Base-by-base conservation (phyloP, 2,888 invertebrate species). In the Eugnorisma glareosa region DNA sequence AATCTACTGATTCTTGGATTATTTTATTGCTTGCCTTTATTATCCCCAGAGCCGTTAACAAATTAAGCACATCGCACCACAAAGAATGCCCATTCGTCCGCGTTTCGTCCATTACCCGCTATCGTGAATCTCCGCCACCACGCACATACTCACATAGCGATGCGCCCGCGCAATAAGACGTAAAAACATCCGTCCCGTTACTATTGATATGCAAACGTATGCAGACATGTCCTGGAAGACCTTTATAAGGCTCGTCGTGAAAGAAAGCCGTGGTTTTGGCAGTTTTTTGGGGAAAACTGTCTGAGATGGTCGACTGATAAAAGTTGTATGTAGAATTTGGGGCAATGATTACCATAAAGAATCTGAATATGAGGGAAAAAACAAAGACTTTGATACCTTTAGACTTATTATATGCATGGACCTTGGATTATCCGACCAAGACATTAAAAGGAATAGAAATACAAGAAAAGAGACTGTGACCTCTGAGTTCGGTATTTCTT, bases 171-270 rank as follows among this genome's bases (percentile, higher is more conserved):
- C 78, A 77, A 75, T 66, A 79, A 83, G 73, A 67, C 71, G 67
- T 71, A 85, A 86, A 83, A 83, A 85, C 77, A 51, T 31, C 59
- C 11, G 67, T 81, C 54, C 88, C 88, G 88, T 86, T 88, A 88
- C 80, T 81, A 80, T 88, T 88, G 75, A 73, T 86, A 88, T 88
- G 86, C 86, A 81, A 84, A 86, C 79, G 40, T 67, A 86, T 87
- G 80, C 88, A 77, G 79, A 68, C 71, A 24, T 71, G 68, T 76
- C 67, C 67, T 73, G 77, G 77, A 73, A 77, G 54, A 67, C 77
- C 68, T 75, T 66, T 64, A 35, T 45, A 69, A 37, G 66, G 61
- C 15, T 61, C 15, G 40, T 64, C 28, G 45, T 28, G 64, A 61
- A 64, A 79, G 63, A 54, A 68, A 76, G 64, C 4, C 63, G 59